Percentiles rank a stretch among this genome's conserved stretches.
Evolutionary conservation across 2,888 invertebrate species (phyloP).

Genomic region (Heteromurus nitidus): DNA sequence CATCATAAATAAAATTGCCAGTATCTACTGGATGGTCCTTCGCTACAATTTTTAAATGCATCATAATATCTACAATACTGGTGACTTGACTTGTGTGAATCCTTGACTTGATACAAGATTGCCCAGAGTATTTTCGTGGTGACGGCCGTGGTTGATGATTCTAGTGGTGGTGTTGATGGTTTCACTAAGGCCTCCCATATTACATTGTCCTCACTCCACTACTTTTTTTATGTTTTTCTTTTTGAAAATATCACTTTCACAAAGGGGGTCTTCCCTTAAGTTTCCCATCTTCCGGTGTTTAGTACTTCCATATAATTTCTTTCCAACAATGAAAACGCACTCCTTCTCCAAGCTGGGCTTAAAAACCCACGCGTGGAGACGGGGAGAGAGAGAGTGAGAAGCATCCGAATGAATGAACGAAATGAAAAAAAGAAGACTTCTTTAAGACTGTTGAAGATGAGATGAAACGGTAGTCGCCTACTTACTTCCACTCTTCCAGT

Average conservation of each 20-base stretch:
- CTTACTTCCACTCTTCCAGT: conserved; percentile 63
- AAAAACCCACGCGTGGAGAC: too few species aligned
- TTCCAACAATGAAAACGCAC: background rate
- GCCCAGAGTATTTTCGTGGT: conserved; percentile 43
- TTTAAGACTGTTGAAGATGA: conserved; percentile 34
- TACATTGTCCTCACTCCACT: too few species aligned
- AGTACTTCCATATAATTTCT: background rate
- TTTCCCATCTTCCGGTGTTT: too few species aligned
- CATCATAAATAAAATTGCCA: too few species aligned
- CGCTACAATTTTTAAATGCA: too few species aligned
- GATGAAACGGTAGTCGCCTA: conserved; percentile 34
- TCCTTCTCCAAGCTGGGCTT: background rate
- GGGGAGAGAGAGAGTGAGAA: conserved; percentile 1
- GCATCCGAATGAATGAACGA: conserved; percentile 12
- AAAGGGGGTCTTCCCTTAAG: background rate
- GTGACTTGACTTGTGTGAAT: background rate
- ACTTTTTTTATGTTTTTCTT: too few species aligned
- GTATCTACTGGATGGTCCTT: too few species aligned
- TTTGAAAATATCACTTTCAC: conserved; percentile 45
- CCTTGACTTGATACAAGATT: conserved; percentile 25
- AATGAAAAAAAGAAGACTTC: conserved; percentile 43
- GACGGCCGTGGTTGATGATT: conserved; percentile 56
- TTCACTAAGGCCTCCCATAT: conserved; percentile 52
- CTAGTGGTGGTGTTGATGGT: conserved; percentile 51
- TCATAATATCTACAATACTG: too few species aligned